phyloP scores from a whole-genome alignment of 1,140 invertebrate genomes.

The Mya arenaria region DNA sequence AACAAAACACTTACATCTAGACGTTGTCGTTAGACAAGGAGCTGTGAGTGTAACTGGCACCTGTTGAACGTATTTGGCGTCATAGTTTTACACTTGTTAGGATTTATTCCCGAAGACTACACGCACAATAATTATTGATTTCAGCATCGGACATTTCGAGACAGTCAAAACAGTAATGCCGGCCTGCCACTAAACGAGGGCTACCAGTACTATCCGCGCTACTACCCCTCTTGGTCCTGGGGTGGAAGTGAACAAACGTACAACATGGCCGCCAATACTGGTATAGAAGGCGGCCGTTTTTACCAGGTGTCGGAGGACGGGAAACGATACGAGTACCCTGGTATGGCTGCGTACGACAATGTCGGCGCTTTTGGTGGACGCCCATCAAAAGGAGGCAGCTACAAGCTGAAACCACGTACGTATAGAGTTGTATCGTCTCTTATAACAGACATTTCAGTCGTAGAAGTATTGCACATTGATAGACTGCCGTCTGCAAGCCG shows the following conservation, averaged over 20 bases:
- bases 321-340: slow-evolving; percentile 18
- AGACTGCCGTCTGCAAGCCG: not conserved
- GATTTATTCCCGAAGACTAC: too few relatives aligned
- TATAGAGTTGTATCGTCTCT: not conserved
- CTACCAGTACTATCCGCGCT: slow-evolving; percentile 5
- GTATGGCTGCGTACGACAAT: not conserved
- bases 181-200: slow-evolving; percentile 16
- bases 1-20: too few relatives aligned
- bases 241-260: not conserved
- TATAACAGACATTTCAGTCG: not conserved
- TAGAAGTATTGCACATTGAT: not conserved
- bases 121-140: too few relatives aligned
- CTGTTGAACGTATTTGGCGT: too few relatives aligned
- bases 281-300: not conserved
- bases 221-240: slow-evolving; percentile 21
- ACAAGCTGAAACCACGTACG: slow-evolving; percentile 40
- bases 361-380: not conserved
- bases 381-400: not conserved
- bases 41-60: too few relatives aligned
- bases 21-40: too few relatives aligned
- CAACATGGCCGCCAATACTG: slow-evolving; percentile 18
- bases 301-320: slow-evolving; percentile 17
- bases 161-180: not conserved
- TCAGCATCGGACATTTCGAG: too few relatives aligned
- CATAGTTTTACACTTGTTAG: too few relatives aligned